These are phyloP conservation scores for Jordanella pulchra DNA, from an alignment of 2,797 vertebrate species.

Conservation along the genomic window DNA sequence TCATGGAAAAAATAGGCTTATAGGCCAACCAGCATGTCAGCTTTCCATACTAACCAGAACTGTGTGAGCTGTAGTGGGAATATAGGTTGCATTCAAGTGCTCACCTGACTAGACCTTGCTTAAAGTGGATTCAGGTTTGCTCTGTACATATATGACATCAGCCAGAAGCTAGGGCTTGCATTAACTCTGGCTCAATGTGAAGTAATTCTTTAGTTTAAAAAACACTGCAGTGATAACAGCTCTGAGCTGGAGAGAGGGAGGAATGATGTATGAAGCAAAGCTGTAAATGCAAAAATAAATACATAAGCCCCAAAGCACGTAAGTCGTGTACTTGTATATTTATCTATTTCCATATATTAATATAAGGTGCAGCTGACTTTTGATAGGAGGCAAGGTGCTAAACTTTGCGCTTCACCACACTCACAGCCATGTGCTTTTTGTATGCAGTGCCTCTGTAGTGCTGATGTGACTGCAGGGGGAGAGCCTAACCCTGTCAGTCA, in stretches of 20 bases:
- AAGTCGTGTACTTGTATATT: constrained; percentile 61
- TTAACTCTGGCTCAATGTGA: constrained; percentile 31
- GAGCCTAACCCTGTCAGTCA: constrained; percentile 75
- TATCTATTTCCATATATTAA: constrained; percentile 65
- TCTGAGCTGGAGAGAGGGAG: constrained; percentile 38
- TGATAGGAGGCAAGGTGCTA: constrained; percentile 51
- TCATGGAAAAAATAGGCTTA: constrained; percentile 75
- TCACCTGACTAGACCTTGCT: constrained; percentile 60
- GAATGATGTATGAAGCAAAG: constrained; percentile 70
- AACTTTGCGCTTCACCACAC: constrained; percentile 55
- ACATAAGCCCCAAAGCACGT: constrained; percentile 70
- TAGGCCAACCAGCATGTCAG: constrained; percentile 69
- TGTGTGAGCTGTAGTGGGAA: constrained; percentile 49
- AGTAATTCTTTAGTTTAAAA: constrained; percentile 47
- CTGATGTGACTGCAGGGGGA: constrained; percentile 70
- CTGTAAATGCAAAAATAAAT: constrained; percentile 76
- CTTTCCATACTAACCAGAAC: constrained; percentile 47
- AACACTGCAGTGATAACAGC: constrained; percentile 76
- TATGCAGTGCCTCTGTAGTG: constrained; percentile 61
- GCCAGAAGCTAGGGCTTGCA: constrained; percentile 49
- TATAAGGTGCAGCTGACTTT: constrained; percentile 61
- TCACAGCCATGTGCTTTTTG: constrained; percentile 58
- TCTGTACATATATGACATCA: constrained; percentile 46
- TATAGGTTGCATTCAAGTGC: constrained; percentile 45
- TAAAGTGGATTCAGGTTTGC: constrained; percentile 60